Evolutionary conservation across 2,113 vertebrate species (phyloP), one percentile per base, ranked within the genome.

Genomic region (Pongo pygmaeus): DNA sequence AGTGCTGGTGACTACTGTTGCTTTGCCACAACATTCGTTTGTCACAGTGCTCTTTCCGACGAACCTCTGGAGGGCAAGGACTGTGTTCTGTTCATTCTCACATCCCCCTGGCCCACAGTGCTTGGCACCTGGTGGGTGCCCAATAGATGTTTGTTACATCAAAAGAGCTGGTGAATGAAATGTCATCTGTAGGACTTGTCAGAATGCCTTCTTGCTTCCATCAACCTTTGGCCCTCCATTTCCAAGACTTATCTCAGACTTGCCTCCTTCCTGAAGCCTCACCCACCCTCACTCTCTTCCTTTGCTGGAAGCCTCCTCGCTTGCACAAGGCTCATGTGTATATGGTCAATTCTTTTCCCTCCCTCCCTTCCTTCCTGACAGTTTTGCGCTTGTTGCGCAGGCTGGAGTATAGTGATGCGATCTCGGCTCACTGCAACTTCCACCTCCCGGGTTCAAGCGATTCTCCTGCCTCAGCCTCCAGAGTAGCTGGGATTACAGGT

Each of bases 281-380:
- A 3, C 38, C 20, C 7, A 8, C 38, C 18, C 16, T n/a, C 25
- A 4, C 25, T 67, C 23, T 52, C 55, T 46, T 1, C 75, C 22
- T 72, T 46, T 12, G 12, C 43, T 13, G 8, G 27, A 85, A 52
- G 27, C 46, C 52, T 55, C 11, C 23, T 83, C 10, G 32, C 52
- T 30, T 23, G 17, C n/a, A 46, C 22, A 18, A 23, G 70, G 55
- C 18, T 38, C 32, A 0, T 30, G 16, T 20, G 18, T 4, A 0
- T 64, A 30, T 30, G 27, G 27, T 64, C 27, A 5, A 5, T 27
- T 27, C 59, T 12, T 61, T 5, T 17, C 50, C 50, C 3, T 52
- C 16, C 50, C 3, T 50, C 48, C 13, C 52, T 55, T 7, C 17
- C 6, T 57, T 57, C 23, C 3, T 3, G 57, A 23, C 8, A 2